Evolutionary conservation across 2,113 vertebrate genomes (phyloP).

Genomic region (Hylia prasina): DNA sequence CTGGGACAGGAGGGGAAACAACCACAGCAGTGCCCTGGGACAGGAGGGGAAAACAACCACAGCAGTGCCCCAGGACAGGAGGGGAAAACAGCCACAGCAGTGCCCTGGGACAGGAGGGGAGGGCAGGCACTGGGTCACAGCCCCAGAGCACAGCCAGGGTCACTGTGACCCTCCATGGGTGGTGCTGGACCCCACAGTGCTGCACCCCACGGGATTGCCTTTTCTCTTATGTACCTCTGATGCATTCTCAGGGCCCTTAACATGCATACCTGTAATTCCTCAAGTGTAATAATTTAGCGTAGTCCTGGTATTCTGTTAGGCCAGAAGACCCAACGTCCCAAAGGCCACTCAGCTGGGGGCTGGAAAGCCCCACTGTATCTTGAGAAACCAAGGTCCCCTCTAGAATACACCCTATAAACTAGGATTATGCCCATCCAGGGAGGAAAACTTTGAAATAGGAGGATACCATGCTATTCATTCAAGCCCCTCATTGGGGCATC

Average conservation of each 20-base stretch:
- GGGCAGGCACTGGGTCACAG: background rate
- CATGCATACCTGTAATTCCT: background rate
- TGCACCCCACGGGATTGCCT: too few relatives aligned
- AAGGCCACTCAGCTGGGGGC: accelerated
- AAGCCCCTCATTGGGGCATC: background rate
- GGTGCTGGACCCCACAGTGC: accelerated
- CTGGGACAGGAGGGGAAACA: background rate
- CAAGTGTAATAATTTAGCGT: too few relatives aligned
- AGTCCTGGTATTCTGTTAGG: background rate
- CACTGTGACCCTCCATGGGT: accelerated
- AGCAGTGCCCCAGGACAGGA: too few relatives aligned
- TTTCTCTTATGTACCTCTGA: background rate
- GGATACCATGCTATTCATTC: too few relatives aligned
- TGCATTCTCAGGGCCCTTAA: background rate
- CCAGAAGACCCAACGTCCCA: background rate
- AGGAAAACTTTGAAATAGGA: background rate
- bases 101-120: background rate
- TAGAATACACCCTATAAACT: background rate
- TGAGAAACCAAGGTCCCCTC: background rate
- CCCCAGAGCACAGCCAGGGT: accelerated
- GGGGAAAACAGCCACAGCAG: accelerated
- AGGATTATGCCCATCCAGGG: background rate
- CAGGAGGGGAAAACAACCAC: background rate
- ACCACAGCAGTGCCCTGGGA: too few relatives aligned
- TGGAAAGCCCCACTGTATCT: accelerated